Evolutionary conservation across 2,888 invertebrate genomes (phyloP).

Genomic region (Drosophila melanocephala): DNA sequence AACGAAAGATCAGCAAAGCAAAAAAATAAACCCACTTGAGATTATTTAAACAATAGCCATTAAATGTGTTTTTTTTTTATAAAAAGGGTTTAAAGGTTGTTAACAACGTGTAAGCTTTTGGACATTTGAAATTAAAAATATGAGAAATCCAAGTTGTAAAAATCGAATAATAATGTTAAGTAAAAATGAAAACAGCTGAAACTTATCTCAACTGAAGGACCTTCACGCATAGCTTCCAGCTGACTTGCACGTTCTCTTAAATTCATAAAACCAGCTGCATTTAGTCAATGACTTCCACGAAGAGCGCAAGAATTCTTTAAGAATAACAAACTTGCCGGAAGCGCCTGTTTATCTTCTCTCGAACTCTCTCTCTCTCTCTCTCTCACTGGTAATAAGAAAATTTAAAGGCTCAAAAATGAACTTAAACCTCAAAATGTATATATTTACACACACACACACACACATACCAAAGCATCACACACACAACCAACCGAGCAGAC

Average conservation of each 20-base stretch:
- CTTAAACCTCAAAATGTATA: conserved; percentile 20
- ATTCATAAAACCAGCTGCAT: background rate
- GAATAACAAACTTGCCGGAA: conserved; percentile 34
- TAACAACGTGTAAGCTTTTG: background rate
- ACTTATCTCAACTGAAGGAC: background rate
- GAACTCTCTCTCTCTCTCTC: conserved; percentile 5
- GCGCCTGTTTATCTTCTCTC: conserved; percentile 32
- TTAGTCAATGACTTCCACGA: background rate
- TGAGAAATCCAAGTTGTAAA: background rate
- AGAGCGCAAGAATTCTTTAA: background rate
- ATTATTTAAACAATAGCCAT: conserved; percentile 62
- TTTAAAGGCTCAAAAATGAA: conserved; percentile 24
- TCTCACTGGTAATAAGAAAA: conserved; percentile 3
- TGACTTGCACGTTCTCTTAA: background rate
- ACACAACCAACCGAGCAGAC: conserved; percentile 34
- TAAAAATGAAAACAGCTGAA: background rate
- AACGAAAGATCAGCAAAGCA: conserved; percentile 51
- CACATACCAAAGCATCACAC: conserved; percentile 10
- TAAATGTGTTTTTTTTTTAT: conserved; percentile 22
- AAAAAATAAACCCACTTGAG: conserved; percentile 49
- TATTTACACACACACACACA: conserved; percentile 6
- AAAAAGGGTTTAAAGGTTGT: conserved; percentile 10
- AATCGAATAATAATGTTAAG: background rate
- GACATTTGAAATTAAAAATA: background rate
- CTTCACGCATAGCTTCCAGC: background rate